Evolutionary conservation across 2,888 invertebrate genomes (phyloP).

Genomic region (Lacanobia wlatinum): DNA sequence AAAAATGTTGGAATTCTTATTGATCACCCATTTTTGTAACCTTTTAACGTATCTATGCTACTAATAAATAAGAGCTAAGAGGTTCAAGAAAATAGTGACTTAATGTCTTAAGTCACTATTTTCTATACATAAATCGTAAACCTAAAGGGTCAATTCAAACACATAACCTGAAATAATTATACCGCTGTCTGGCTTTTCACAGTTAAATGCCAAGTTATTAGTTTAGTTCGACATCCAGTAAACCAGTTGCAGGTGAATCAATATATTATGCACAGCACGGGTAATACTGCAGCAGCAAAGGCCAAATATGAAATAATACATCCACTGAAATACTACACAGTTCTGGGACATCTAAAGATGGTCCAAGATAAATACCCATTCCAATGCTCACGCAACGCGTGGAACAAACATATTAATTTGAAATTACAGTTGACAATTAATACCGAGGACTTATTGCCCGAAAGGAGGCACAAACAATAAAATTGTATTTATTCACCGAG

Average conservation of each 20-base stretch:
- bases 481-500: slow-evolving; percentile 64
- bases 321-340: slow-evolving; percentile 18
- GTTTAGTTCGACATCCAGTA: slow-evolving; percentile 12
- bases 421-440: slow-evolving; percentile 71
- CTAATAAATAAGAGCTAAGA: not conserved
- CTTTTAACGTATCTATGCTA: not conserved
- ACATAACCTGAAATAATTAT: not conserved
- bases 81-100: not conserved
- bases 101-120: too few relatives aligned
- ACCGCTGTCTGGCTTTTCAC: not conserved
- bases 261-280: slow-evolving; percentile 9
- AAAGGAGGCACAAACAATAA: slow-evolving; percentile 47
- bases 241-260: slow-evolving; percentile 18
- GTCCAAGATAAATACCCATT: slow-evolving; percentile 47
- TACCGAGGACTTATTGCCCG: slow-evolving; percentile 63
- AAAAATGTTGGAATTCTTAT: too few relatives aligned
- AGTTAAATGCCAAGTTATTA: slow-evolving; percentile 23
- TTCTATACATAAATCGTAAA: slow-evolving; percentile 3
- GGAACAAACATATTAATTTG: slow-evolving; percentile 61
- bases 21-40: not conserved
- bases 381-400: slow-evolving; percentile 68
- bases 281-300: slow-evolving; percentile 15
- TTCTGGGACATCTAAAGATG: slow-evolving; percentile 31
- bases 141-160: not conserved
- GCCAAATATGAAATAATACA: slow-evolving; percentile 42